Evolutionary conservation across 2,113 vertebrate genomes (phyloP), one percentile per base, ranked within the genome.

Genomic region (Eretmochelys imbricata): DNA sequence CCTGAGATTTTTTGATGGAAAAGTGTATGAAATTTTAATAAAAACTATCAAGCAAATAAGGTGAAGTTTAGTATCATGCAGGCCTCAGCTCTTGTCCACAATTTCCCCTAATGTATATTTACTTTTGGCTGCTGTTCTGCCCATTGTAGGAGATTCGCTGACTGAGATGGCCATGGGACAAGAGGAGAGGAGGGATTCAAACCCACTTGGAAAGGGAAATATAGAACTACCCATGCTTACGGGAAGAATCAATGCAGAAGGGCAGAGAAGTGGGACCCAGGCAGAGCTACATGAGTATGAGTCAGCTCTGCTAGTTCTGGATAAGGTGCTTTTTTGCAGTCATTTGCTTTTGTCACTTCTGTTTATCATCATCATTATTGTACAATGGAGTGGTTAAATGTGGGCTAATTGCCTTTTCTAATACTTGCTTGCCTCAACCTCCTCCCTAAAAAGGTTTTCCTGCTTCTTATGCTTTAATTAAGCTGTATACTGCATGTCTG

Each of bases 321-420:
- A 97, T 75, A 97, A 95, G 42, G 88, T 97, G 59, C 87, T 97
- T 38, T 89, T 97, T 76, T 97, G 87, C 82, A 69, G 92, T 3
- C 97, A 97, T 48, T 49, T 42, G 42, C 42, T 42, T 84, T 85
- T 97, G 22, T 97, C 96, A 6, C 29, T 97, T n/a, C 0, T 57
- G 4, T 97, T 97, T 48, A 96, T 91, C 0, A 20, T n/a, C 25
- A 3, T 81, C 24, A 69, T 96, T 84, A 84, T 10, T 55, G 7
- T 96, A 2, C 96, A 96, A 85, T 97, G 97, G 97, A 95, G 91
- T 94, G 87, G 48, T 51, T 97, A 90, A 80, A 25, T 2, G 7
- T 7, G 80, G 42, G 42, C 42, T 42, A 42, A 42, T 5, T 3
- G 1, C 42, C 50, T 25, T 7, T 1, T 4, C 29, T 72, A 2